A percentile compares a stretch with the other conserved stretches of the same genome.
phyloP scores from a whole-genome alignment of 2,797 vertebrate genomes.

The Odontamblyopus rebecca region DNA sequence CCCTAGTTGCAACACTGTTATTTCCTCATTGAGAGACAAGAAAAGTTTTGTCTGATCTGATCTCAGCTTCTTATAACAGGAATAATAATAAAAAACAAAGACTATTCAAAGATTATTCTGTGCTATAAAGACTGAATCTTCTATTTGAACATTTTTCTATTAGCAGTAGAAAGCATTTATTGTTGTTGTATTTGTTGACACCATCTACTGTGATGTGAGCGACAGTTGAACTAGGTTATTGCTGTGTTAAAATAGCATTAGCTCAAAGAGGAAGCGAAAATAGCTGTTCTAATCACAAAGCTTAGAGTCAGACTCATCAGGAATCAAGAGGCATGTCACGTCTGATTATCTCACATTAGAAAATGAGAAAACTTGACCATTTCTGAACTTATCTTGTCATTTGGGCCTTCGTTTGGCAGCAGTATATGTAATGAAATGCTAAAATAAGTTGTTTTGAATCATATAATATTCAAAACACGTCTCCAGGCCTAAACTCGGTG shows the following conservation, averaged over 20 bases:
- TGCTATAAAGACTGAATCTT: too few species aligned
- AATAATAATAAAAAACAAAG: too few species aligned
- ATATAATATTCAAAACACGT: not conserved
- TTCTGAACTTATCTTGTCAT: constrained; percentile 7
- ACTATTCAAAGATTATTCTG: too few species aligned
- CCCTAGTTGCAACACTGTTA: too few species aligned
- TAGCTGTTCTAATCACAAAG: not conserved
- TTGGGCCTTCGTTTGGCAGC: constrained; percentile 11
- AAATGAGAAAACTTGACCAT: constrained; percentile 11
- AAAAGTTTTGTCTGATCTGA: too few species aligned
- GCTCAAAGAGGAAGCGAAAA: constrained; percentile 24
- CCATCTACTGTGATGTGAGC: constrained; percentile 22
- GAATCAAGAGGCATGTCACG: not conserved
- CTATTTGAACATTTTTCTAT: too few species aligned
- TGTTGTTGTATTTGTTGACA: not conserved
- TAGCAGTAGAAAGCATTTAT: too few species aligned
- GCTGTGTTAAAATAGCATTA: constrained; percentile 4
- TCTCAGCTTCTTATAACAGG: too few species aligned
- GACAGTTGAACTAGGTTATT: constrained; percentile 22
- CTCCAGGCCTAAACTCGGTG: not conserved
- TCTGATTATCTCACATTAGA: not conserved
- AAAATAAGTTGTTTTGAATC: not conserved
- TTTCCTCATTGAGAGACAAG: too few species aligned
- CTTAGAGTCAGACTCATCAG: constrained; percentile 16
- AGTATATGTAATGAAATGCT: too few species aligned